Evolutionary conservation across 2,888 invertebrate genomes (phyloP), one percentile per base, ranked within the genome.

Genomic region (Ichneumoninae sp.): DNA sequence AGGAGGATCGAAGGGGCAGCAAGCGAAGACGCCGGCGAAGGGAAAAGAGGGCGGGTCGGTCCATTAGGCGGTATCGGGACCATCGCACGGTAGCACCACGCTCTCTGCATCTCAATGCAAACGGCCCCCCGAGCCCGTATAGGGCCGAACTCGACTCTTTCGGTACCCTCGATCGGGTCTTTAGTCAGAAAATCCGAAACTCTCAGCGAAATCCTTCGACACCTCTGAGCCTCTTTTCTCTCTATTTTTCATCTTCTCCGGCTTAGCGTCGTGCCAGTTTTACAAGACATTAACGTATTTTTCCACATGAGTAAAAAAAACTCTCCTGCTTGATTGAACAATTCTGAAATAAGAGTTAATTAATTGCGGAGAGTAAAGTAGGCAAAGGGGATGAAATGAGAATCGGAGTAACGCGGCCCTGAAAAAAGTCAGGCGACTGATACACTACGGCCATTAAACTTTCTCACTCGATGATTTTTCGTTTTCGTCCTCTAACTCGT

Each of bases 81-180:
- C 93, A 93, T 93, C 93, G 93, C 93, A 93, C 93, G 93, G 93
- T 93, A 93, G 93, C 93, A 93, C 92, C 92, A 93, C 92, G 92
- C 90, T 93, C 91, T 92, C 93, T 93, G 93, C 93, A 93, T 93
- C 93, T 93, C 93, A 93, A 93, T 93, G 93, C 90, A 88, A 85
- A 89, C 83, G 77, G 83, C 54, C 71, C 78, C 85, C 84, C 86
- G 76, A 86, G 79, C 87, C 70, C 65, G 75, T 82, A 82, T 88
- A 90, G 89, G 89, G 88, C 86, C 88, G 89, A 88, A 88, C 88
- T 86, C 80, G 87, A 90, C 82, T 88, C 86, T 84, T 84, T 86
- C 69, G 72, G 72, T 74, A 77, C 79, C 85, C 81, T 75, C 81
- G 79, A 72, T 82, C 62, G 65, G 66, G 50, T 81, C 36, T 66